phyloP scores from a whole-genome alignment of 2,888 invertebrate species.

The Lepidocyrtinus sp. region DNA sequence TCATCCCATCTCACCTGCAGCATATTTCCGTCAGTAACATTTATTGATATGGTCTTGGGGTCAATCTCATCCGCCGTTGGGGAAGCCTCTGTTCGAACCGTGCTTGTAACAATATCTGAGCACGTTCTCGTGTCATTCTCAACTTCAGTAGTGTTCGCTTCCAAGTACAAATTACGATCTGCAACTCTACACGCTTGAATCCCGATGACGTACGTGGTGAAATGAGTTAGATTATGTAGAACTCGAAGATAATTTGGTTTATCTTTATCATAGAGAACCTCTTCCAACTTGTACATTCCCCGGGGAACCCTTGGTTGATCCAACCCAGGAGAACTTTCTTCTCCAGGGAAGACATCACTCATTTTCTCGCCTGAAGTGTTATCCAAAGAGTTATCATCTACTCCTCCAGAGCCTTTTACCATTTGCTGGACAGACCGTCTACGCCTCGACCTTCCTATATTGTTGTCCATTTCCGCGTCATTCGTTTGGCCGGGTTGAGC shows the following conservation, averaged over 20 bases:
- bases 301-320: slow-evolving; percentile 67
- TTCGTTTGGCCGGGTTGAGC: slow-evolving; percentile 19
- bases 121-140: slow-evolving; percentile 73
- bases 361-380: slow-evolving; percentile 34
- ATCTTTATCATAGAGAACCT: slow-evolving; percentile 73
- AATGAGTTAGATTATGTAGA: slow-evolving; percentile 81
- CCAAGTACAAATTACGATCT: neutral
- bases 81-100: slow-evolving; percentile 74
- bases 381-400: slow-evolving; percentile 11
- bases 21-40: slow-evolving; percentile 73
- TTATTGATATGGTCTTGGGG: slow-evolving; percentile 74
- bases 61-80: slow-evolving; percentile 79
- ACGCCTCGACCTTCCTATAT: neutral
- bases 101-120: slow-evolving; percentile 71
- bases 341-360: slow-evolving; percentile 49
- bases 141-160: slow-evolving; percentile 73
- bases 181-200: slow-evolving; percentile 82
- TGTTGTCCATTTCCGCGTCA: slow-evolving; percentile 25
- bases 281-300: slow-evolving; percentile 70
- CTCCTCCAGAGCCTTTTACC: neutral
- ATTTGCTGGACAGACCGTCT: slow-evolving; percentile 24
- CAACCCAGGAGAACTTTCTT: slow-evolving; percentile 34
- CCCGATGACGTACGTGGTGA: slow-evolving; percentile 82
- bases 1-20: slow-evolving; percentile 85
- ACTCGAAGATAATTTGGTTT: neutral